Percentiles rank a stretch among this genome's conserved stretches.
Conservation (phyloP, 2,888 invertebrate genomes). For the Rhingia campestris region DNA sequence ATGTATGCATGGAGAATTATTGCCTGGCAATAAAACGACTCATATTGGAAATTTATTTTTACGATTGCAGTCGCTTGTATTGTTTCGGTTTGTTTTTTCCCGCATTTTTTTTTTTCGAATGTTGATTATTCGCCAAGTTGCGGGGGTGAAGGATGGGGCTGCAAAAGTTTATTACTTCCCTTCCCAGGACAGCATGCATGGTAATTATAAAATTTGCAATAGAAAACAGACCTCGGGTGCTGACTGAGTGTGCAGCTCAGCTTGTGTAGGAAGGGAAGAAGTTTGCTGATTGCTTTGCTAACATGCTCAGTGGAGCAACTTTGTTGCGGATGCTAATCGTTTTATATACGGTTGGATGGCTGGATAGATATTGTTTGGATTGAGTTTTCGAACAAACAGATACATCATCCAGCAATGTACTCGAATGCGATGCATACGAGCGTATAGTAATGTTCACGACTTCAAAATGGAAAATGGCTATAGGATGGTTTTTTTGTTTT, state of each 20-base stretch:
- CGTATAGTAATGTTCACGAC: conserved; percentile 36
- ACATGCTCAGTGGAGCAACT: conserved; percentile 73
- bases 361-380: conserved; percentile 67
- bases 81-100: conserved; percentile 31
- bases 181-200: conserved; percentile 61
- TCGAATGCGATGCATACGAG: conserved; percentile 16
- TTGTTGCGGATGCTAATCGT: conserved; percentile 74
- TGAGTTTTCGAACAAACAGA: conserved; percentile 71
- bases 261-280: conserved; percentile 31
- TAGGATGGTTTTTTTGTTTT: conserved; percentile 18
- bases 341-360: conserved; percentile 61
- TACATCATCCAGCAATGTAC: conserved; percentile 59
- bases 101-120: conserved; percentile 59
- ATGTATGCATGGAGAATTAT: conserved; percentile 74
- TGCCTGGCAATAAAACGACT: conserved; percentile 76
- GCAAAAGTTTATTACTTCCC: conserved; percentile 71
- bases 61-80: conserved; percentile 74
- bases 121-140: conserved; percentile 56
- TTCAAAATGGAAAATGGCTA: conserved; percentile 27
- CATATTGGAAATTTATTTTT: conserved; percentile 77
- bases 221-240: conserved; percentile 54
- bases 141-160: background rate
- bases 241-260: background rate
- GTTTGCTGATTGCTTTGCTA: conserved; percentile 71
- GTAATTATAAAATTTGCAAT: conserved; percentile 74